Conservation (phyloP, 37 sponge, comb jelly and placozoan species). For the Chondrilla cf. caribensis region DNA sequence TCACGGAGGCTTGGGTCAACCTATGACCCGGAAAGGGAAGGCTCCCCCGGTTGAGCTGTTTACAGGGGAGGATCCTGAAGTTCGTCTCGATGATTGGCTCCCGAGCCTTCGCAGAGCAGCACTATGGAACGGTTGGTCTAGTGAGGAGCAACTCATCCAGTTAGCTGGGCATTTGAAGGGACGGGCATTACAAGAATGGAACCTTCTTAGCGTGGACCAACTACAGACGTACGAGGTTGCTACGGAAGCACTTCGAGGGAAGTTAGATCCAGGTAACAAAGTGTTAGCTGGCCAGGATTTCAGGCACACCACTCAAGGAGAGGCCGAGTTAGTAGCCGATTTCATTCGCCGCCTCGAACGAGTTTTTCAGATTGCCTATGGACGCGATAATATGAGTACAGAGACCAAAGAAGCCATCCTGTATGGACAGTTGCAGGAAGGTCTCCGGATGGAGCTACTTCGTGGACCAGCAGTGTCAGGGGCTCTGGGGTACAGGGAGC, state of each 20-base stretch:
- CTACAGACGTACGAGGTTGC: neutral
- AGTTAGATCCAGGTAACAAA: constrained; percentile 24
- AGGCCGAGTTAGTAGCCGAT: constrained; percentile 34
- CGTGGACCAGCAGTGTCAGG: constrained; percentile 48
- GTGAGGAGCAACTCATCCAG: constrained; percentile 24
- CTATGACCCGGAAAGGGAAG: neutral
- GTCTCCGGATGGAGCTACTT: constrained; percentile 23
- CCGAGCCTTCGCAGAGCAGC: constrained; percentile 1
- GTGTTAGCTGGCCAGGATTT: constrained; percentile 38
- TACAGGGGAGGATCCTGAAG: constrained; percentile 14
- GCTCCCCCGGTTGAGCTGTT: constrained; percentile 23
- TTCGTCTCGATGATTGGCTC: constrained; percentile 30
- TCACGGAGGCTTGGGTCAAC: no score
- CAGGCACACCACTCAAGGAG: constrained; percentile 24
- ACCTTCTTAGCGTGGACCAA: neutral
- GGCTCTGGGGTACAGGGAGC: constrained; percentile 22
- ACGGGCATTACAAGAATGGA: constrained; percentile 25
- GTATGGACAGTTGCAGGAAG: constrained; percentile 42
- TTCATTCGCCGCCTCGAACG: constrained; percentile 23
- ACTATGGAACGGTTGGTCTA: constrained; percentile 30
- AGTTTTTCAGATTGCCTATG: constrained; percentile 37
- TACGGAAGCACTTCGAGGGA: neutral
- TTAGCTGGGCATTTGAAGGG: constrained; percentile 15
- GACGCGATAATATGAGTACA: constrained; percentile 13
- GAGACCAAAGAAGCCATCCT: constrained; percentile 42